Percentiles rank a stretch among this genome's conserved stretches.
Conservation (phyloP, 2,797 vertebrate genomes). For the Hydrophis major region DNA sequence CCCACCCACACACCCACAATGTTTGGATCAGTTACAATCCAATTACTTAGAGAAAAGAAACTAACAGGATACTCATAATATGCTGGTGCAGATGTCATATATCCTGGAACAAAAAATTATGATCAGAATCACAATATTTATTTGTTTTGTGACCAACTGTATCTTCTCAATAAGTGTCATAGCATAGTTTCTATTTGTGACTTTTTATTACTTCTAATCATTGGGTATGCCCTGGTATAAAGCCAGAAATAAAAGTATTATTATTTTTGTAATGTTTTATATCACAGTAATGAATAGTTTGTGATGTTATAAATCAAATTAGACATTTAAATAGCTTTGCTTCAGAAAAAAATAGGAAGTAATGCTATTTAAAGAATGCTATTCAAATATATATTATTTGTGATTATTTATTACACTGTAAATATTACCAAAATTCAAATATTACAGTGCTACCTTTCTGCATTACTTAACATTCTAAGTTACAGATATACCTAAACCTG, state of each 20-base stretch:
- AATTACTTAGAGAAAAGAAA: background rate
- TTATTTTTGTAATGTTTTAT: background rate
- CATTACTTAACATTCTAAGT: background rate
- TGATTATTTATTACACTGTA: constrained; percentile 38
- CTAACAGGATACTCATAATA: background rate
- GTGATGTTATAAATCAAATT: constrained; percentile 37
- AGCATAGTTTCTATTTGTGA: background rate
- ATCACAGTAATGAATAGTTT: constrained; percentile 9
- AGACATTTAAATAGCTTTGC: constrained; percentile 47
- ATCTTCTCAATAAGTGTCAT: background rate
- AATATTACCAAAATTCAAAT: constrained; percentile 41
- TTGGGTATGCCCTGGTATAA: background rate
- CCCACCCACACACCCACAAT: background rate
- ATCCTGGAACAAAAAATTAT: background rate
- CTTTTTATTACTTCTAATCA: background rate
- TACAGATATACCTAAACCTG: background rate
- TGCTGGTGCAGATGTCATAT: background rate
- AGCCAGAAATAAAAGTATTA: background rate
- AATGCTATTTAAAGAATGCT: constrained; percentile 29
- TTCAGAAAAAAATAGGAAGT: constrained; percentile 25
- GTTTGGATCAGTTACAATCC: background rate
- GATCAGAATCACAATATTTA: background rate
- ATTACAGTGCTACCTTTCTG: background rate
- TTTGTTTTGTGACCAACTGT: background rate
- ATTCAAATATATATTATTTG: background rate